Evolutionary conservation across 2,888 invertebrate species (phyloP), one percentile per base, ranked within the genome.

Genomic region (Drosophila subsilvestris): DNA sequence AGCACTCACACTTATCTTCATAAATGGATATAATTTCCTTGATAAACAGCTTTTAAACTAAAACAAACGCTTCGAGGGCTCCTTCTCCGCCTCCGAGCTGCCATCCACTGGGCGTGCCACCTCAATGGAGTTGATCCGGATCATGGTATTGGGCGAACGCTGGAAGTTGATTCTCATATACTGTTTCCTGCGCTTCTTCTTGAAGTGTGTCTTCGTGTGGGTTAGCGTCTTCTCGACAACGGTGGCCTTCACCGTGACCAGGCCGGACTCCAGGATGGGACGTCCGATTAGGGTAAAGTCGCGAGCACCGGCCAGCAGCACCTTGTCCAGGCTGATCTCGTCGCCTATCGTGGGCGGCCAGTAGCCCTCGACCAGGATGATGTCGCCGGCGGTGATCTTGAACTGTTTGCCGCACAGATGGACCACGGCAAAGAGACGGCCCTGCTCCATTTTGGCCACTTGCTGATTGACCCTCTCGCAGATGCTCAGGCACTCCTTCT

Each of bases 291-390:
- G 91, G 0, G 97, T 96, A 79, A 98, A 98, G 89, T 97, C 96
- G 75, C 94, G 93, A 6, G 95, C 94, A 0, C 97, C 98, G 3
- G 96, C 95, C 22, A 97, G 88, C 54, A 98, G 90, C 3, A 98
- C 96, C 93, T 98, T 98, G 85, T 98, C 97, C 51, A 98, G 92
- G 73, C 94, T 94, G 58, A 98, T 94, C 91, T 95, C 92, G 88
- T 98, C 97, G 0, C 97, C 97, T 61, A 94, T 93, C 57, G 94
- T 94, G 2, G 97, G 97, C 32, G 96, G 95, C 97, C 97, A 97
- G 87, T 95, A 95, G 0, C 97, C 97, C 92, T 96, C 96, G 0
- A 98, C 93, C 0, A 97, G 93, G 29, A 98, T 93, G 3, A 98
- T 93, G 92, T 98, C 98, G n/a, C 96, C 97, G 65, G 95, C 93